Evolutionary conservation across 2,888 invertebrate species (phyloP).

Genomic region (Dexiosoma caninum): DNA sequence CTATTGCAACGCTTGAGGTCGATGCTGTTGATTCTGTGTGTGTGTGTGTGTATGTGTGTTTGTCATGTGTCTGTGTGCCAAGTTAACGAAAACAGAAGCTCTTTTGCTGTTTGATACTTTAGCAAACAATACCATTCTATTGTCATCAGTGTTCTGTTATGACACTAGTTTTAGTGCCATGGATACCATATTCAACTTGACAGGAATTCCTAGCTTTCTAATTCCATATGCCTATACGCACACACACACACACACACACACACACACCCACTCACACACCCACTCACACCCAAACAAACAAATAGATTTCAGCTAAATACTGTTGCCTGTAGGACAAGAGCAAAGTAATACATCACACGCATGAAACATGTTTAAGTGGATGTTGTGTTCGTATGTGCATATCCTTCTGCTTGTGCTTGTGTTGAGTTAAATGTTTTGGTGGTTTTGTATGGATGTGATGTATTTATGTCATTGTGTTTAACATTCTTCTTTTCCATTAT

Average conservation of each 20-base stretch:
- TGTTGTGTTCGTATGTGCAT: neutral
- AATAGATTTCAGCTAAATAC: no score
- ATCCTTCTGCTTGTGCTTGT: neutral
- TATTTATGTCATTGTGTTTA: conserved; percentile 58
- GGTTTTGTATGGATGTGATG: conserved; percentile 59
- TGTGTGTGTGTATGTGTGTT: neutral
- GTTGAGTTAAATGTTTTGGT: conserved; percentile 57
- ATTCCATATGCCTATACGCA: neutral
- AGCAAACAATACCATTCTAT: conserved; percentile 48
- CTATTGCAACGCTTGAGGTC: conserved; percentile 12
- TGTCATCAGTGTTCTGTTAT: conserved; percentile 62
- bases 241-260: neutral
- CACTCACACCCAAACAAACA: no score
- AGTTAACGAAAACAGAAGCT: conserved; percentile 30
- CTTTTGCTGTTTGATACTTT: conserved; percentile 48
- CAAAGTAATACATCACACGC: no score
- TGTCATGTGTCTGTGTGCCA: no score
- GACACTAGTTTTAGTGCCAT: conserved; percentile 65
- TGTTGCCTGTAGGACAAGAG: no score
- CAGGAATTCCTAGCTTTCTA: conserved; percentile 69
- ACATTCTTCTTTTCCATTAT: conserved; percentile 54
- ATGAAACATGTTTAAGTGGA: no score
- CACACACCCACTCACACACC: no score
- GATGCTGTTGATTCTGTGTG: conserved; percentile 20
- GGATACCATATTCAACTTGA: conserved; percentile 75